phyloP scores from a whole-genome alignment of 1,140 invertebrate species.

The Tenebrio molitor region DNA sequence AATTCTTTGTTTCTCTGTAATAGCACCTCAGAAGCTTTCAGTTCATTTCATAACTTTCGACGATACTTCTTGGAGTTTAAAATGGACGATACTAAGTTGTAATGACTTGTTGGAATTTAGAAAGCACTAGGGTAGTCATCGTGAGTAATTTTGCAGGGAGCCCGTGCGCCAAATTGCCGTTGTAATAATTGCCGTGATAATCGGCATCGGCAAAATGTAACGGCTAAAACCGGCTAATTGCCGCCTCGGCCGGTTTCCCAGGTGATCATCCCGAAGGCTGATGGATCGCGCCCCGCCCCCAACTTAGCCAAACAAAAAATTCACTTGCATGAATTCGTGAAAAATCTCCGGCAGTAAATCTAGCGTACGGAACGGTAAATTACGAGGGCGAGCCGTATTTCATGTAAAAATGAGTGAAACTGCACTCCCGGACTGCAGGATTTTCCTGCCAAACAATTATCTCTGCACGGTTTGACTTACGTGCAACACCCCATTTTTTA shows the following conservation, averaged over 20 bases:
- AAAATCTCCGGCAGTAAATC: conserved; percentile 24
- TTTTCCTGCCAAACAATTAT: conserved; percentile 10
- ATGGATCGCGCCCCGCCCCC: conserved; percentile 18
- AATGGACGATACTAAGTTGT: too few relatives aligned
- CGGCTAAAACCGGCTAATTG: conserved; percentile 18
- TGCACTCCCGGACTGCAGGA: conserved; percentile 8
- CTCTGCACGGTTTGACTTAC: conserved; percentile 23
- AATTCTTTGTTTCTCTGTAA: too few relatives aligned
- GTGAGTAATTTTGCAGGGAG: too few relatives aligned
- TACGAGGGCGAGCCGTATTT: not conserved
- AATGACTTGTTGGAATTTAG: too few relatives aligned
- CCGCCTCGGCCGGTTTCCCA: conserved; percentile 7
- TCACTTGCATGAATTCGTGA: conserved; percentile 13
- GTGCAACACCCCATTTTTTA: conserved; percentile 15
- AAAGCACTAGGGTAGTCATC: too few relatives aligned
- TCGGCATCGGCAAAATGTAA: conserved; percentile 6
- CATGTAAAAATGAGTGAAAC: conserved; percentile 18
- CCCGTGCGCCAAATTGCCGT: not conserved
- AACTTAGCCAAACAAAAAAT: conserved; percentile 3
- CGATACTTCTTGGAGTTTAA: too few relatives aligned
- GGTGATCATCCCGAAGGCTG: conserved; percentile 2
- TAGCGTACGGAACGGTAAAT: conserved; percentile 19
- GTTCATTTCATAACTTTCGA: too few relatives aligned
- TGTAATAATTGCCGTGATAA: conserved; percentile 24
- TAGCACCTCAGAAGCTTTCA: too few relatives aligned